Evolutionary conservation across 1,140 invertebrate species (phyloP).

Genomic region (Aphidius ervi): DNA sequence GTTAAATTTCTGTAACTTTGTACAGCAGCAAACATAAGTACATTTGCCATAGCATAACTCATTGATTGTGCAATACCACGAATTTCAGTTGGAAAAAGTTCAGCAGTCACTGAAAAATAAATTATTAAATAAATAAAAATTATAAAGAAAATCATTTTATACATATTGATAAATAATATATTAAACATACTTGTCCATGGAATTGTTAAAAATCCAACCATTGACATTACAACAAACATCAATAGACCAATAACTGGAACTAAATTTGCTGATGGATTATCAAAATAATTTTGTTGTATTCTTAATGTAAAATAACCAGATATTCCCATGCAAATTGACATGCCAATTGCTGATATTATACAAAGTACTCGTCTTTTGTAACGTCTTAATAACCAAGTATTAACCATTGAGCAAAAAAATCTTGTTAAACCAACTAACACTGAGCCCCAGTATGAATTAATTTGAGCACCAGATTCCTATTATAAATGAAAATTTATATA

Average conservation of each 20-base stretch:
- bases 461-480: slow-evolving; percentile 49
- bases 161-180: too few relatives aligned
- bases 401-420: slow-evolving; percentile 58
- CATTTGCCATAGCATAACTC: slow-evolving; percentile 53
- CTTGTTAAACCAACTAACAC: slow-evolving; percentile 63
- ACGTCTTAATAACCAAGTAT: slow-evolving; percentile 53
- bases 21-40: slow-evolving; percentile 56
- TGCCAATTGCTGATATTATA: slow-evolving; percentile 52
- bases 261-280: slow-evolving; percentile 30
- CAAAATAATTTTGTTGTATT: slow-evolving; percentile 38
- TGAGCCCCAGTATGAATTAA: slow-evolving; percentile 55
- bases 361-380: slow-evolving; percentile 54
- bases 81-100: slow-evolving; percentile 60
- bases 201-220: slow-evolving; percentile 58
- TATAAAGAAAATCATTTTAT: too few relatives aligned
- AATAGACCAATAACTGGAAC: slow-evolving; percentile 52
- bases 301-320: slow-evolving; percentile 54
- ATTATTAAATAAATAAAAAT: too few relatives aligned
- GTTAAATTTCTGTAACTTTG: slow-evolving; percentile 52
- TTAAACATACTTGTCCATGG: slow-evolving; percentile 52
- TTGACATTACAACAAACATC: slow-evolving; percentile 56
- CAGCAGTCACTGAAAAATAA: slow-evolving; percentile 50
- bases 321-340: slow-evolving; percentile 53
- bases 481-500: slow-evolving; percentile 25
- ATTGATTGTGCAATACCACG: slow-evolving; percentile 57